phyloP scores from a whole-genome alignment of 2,113 vertebrate genomes.

The Dolichotis patagonum region DNA sequence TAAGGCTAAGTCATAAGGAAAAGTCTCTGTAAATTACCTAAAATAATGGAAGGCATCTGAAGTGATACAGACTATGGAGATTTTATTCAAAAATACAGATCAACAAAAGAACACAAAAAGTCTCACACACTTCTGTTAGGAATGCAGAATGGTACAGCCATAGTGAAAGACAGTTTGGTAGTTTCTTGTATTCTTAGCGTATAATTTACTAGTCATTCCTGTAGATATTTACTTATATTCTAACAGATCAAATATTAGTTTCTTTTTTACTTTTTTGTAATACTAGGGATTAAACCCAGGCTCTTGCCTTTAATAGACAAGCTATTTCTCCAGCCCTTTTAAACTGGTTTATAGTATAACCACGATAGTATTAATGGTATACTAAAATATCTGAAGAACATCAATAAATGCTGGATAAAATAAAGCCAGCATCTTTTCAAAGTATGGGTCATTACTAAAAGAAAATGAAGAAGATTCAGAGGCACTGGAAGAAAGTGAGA shows the following conservation, averaged over 20 bases:
- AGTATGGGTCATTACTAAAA: background rate
- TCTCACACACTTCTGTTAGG: background rate
- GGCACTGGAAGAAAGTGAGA: background rate
- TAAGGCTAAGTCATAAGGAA: background rate
- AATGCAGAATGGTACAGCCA: background rate
- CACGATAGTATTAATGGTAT: background rate
- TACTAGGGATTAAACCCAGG: background rate
- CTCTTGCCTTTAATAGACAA: background rate
- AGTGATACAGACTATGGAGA: background rate
- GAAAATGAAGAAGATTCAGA: background rate
- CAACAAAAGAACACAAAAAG: background rate
- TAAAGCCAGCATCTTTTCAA: background rate
- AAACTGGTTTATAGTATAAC: background rate
- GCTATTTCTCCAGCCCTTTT: background rate
- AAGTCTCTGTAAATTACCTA: background rate
- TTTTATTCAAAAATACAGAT: background rate
- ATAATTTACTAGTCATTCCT: background rate
- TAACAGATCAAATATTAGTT: conserved; percentile 19
- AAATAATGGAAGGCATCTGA: background rate
- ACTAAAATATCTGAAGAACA: background rate
- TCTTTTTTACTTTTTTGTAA: background rate
- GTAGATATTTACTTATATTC: background rate
- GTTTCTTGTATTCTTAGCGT: background rate
- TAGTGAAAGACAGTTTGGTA: background rate
- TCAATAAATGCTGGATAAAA: background rate